Conservation (phyloP, 2,797 vertebrate genomes). For the Microctenopoma lineatum region DNA sequence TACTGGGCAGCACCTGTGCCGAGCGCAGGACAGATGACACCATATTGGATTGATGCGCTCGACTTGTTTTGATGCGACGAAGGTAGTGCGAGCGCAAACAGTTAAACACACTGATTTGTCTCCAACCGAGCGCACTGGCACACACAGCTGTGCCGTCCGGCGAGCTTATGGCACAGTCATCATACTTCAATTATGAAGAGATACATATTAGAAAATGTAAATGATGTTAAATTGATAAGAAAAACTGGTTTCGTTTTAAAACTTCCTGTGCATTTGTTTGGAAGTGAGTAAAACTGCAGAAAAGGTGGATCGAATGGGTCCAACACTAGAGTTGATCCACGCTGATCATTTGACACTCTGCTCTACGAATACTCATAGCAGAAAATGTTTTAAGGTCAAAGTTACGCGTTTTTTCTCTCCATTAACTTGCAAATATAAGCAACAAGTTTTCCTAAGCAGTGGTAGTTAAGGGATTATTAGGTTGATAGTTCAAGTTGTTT, state of each 20-base stretch:
- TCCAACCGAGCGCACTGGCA: slow-evolving; percentile 74
- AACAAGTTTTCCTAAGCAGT: not conserved
- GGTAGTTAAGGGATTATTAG: not conserved
- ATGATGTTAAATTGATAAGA: slow-evolving; percentile 65
- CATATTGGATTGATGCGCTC: slow-evolving; percentile 93
- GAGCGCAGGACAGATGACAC: slow-evolving; percentile 86
- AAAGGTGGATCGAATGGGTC: not conserved
- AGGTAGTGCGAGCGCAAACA: slow-evolving; percentile 85
- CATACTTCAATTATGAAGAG: slow-evolving; percentile 80
- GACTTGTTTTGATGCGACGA: slow-evolving; percentile 84
- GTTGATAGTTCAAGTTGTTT: not conserved
- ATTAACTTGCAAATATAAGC: no score
- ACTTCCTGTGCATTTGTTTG: not conserved
- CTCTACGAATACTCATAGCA: no score
- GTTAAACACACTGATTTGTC: slow-evolving; percentile 81
- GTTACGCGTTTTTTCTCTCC: no score
- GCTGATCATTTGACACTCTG: no score
- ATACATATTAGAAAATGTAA: slow-evolving; percentile 70
- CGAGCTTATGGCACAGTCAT: slow-evolving; percentile 77
- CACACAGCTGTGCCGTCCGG: slow-evolving; percentile 71
- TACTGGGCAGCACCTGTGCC: slow-evolving; percentile 85
- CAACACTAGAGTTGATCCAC: no score
- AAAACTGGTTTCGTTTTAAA: not conserved
- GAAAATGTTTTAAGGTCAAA: no score
- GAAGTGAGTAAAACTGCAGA: not conserved